Conservation (phyloP, 2,888 invertebrate species). For the Tipula lateralis region DNA sequence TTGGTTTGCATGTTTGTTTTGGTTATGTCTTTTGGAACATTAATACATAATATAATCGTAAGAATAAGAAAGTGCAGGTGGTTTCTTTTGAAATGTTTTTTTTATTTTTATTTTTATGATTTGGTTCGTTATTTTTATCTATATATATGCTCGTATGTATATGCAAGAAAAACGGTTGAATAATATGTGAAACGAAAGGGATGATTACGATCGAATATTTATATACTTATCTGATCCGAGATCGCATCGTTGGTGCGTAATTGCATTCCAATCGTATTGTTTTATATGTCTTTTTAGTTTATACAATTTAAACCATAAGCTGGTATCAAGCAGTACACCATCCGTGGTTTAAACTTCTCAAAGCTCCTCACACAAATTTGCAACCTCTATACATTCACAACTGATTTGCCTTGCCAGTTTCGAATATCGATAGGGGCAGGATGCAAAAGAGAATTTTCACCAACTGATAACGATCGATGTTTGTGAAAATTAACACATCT, state of each 20-base stretch:
- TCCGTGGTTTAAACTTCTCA: too few species aligned
- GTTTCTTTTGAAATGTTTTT: constrained; percentile 6
- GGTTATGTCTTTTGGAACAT: constrained; percentile 11
- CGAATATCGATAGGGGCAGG: too few species aligned
- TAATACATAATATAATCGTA: neutral
- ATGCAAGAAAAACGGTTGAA: neutral
- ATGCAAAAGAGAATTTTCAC: too few species aligned
- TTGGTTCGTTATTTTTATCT: neutral
- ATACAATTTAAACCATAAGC: too few species aligned
- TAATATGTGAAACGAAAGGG: neutral
- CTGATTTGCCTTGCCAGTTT: too few species aligned
- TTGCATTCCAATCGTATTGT: neutral
- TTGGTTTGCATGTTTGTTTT: constrained; percentile 24
- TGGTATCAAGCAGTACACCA: too few species aligned
- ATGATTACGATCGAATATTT: neutral
- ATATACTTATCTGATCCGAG: neutral
- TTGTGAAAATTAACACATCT: too few species aligned
- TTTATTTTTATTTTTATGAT: neutral
- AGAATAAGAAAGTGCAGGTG: constrained; percentile 24
- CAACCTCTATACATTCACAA: too few species aligned
- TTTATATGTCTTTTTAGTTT: too few species aligned
- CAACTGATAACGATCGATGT: too few species aligned
- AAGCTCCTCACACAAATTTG: too few species aligned
- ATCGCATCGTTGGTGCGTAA: neutral
- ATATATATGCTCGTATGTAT: neutral